These are phyloP conservation scores for Desoria tigrina DNA, from an alignment of 2,888 invertebrate genomes.

Conservation along the genomic window DNA sequence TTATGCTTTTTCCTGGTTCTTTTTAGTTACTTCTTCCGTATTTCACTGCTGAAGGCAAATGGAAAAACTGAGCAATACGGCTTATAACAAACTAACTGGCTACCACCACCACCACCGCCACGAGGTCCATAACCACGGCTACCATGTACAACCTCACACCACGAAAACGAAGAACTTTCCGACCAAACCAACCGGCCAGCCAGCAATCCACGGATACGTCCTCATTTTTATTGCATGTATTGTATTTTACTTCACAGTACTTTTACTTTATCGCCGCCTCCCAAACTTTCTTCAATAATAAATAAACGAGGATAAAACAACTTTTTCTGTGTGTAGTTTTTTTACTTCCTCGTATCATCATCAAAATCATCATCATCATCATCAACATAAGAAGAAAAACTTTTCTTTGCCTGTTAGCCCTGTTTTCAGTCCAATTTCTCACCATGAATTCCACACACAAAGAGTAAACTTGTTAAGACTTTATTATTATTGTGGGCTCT, in stretches of 20 bases:
- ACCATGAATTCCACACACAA: slow-evolving; percentile 17
- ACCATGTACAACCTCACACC: no score
- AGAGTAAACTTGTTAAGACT: slow-evolving; percentile 21
- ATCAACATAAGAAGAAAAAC: slow-evolving; percentile 16
- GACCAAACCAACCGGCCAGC: background rate
- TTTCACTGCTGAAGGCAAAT: no score
- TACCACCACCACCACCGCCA: no score
- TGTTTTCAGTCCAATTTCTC: slow-evolving; percentile 18
- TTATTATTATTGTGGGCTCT: slow-evolving; percentile 15
- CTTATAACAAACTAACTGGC: no score
- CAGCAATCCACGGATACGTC: slow-evolving; percentile 2
- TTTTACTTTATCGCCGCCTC: slow-evolving; percentile 21
- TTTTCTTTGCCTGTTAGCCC: slow-evolving; percentile 13
- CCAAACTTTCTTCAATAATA: slow-evolving; percentile 20
- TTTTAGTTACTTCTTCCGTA: background rate
- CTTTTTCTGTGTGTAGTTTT: slow-evolving; percentile 13
- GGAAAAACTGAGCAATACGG: no score
- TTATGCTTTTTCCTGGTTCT: background rate
- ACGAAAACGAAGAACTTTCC: no score
- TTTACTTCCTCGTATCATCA: slow-evolving; percentile 1
- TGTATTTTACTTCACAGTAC: slow-evolving; percentile 21
- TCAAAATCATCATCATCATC: slow-evolving; percentile 12
- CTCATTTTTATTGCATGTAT: slow-evolving; percentile 22
- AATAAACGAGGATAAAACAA: slow-evolving; percentile 17
- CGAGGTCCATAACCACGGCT: no score